These are phyloP conservation scores for Paragorgia papillata DNA, from an alignment of 92 coral and sea anemone species.

Conservation along the genomic window DNA sequence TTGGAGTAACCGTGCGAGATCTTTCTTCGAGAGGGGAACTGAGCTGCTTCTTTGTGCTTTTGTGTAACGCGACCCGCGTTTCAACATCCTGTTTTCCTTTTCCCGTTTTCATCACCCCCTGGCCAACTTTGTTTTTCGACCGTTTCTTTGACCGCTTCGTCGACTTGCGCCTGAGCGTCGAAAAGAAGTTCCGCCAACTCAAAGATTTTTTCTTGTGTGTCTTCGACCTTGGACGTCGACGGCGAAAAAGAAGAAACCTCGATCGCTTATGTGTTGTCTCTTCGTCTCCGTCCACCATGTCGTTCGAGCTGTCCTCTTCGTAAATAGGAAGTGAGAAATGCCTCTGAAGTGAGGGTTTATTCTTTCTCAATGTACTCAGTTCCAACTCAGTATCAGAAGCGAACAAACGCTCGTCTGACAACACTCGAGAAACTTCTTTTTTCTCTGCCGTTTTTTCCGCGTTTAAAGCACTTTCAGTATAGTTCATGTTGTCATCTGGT, in stretches of 20 bases:
- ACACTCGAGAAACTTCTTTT: background rate
- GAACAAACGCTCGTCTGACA: slow-evolving; percentile 24
- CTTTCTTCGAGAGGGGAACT: background rate
- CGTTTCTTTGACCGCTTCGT: slow-evolving; percentile 1
- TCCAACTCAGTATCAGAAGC: slow-evolving; percentile 35
- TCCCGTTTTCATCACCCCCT: background rate
- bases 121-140: background rate
- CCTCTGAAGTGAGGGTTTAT: background rate
- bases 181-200: slow-evolving; percentile 29
- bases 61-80: background rate
- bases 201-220: background rate
- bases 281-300: background rate
- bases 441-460: background rate
- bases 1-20: background rate
- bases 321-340: slow-evolving; percentile 14
- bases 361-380: background rate
- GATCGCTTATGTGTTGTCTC: background rate
- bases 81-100: background rate
- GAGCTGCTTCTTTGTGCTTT: background rate
- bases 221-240: slow-evolving; percentile 14
- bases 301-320: slow-evolving; percentile 20
- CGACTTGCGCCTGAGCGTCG: slow-evolving; percentile 13
- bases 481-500: slow-evolving; percentile 6
- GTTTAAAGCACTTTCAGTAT: background rate
- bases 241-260: slow-evolving; percentile 15